Percentiles rank a stretch among this genome's conserved stretches.
phyloP scores from a whole-genome alignment of 2,888 invertebrate species.

The Ormyrus thymus region DNA sequence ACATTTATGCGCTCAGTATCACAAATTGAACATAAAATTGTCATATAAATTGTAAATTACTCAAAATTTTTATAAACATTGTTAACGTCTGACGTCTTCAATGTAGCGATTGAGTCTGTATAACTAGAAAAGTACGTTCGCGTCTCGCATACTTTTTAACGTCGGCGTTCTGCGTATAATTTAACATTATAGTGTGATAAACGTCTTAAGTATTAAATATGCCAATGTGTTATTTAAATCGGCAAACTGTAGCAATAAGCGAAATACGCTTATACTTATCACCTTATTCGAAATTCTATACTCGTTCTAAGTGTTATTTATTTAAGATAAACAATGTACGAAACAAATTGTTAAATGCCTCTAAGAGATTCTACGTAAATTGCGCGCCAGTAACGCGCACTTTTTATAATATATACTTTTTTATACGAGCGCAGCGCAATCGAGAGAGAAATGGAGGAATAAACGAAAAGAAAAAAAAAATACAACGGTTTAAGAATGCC shows the following conservation, averaged over 20 bases:
- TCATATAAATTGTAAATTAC: no score
- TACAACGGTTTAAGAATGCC: constrained; percentile 15
- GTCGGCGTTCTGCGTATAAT: constrained; percentile 11
- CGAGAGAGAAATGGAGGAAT: no score
- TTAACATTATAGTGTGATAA: constrained; percentile 39
- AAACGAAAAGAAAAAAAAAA: constrained; percentile 7
- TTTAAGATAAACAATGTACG: constrained; percentile 24
- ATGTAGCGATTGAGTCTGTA: no score
- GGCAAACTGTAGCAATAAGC: constrained; percentile 2
- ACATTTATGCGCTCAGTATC: neutral
- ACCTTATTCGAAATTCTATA: neutral
- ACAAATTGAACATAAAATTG: no score
- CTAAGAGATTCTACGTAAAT: constrained; percentile 13
- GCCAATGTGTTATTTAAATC: constrained; percentile 23
- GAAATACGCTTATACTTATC: constrained; percentile 3
- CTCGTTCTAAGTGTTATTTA: constrained; percentile 37
- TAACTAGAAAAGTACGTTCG: neutral
- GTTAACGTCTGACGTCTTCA: no score
- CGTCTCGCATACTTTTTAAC: constrained; percentile 18
- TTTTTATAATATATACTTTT: constrained; percentile 20
- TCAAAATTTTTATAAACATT: no score
- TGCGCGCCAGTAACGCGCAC: neutral
- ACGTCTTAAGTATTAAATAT: constrained; percentile 29
- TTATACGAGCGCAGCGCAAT: constrained; percentile 17
- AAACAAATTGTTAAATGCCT: constrained; percentile 42